Percentiles rank a stretch among this genome's conserved stretches.
These are phyloP conservation scores for Paramormyrops kingsleyae DNA, from an alignment of 2,113 vertebrate species.

Conservation along the genomic window DNA sequence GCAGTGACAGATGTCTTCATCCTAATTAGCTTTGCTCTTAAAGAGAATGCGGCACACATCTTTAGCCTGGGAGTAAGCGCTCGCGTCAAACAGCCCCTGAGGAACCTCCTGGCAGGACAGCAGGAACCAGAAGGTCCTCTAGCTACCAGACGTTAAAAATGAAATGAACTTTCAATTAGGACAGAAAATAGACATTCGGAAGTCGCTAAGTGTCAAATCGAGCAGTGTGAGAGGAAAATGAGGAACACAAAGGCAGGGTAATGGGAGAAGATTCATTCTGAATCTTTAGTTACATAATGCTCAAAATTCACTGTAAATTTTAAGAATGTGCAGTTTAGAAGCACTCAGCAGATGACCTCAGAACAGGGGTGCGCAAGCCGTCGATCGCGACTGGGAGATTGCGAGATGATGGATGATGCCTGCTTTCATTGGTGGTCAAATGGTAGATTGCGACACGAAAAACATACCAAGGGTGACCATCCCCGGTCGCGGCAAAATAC, in stretches of 20 bases:
- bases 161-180: conserved; percentile 4
- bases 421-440: neutral
- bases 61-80: neutral
- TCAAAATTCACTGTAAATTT: neutral
- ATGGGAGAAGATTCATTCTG: neutral
- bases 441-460: neutral
- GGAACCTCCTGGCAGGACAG: neutral
- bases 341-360: neutral
- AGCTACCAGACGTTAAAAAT: neutral
- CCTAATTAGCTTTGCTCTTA: neutral
- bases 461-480: neutral
- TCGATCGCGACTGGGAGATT: neutral
- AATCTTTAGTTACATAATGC: neutral
- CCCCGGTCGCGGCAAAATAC: neutral
- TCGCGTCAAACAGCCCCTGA: neutral
- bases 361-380: neutral
- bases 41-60: neutral
- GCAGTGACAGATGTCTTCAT: conserved; percentile 2
- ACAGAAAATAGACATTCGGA: neutral
- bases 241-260: neutral
- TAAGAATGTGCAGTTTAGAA: neutral
- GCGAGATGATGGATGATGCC: neutral
- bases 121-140: neutral
- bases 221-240: neutral
- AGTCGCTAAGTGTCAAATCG: neutral